A percentile compares a stretch with the other conserved stretches of the same genome.
Conservation (phyloP, 2,888 invertebrate genomes). For the Sycophila texana region DNA sequence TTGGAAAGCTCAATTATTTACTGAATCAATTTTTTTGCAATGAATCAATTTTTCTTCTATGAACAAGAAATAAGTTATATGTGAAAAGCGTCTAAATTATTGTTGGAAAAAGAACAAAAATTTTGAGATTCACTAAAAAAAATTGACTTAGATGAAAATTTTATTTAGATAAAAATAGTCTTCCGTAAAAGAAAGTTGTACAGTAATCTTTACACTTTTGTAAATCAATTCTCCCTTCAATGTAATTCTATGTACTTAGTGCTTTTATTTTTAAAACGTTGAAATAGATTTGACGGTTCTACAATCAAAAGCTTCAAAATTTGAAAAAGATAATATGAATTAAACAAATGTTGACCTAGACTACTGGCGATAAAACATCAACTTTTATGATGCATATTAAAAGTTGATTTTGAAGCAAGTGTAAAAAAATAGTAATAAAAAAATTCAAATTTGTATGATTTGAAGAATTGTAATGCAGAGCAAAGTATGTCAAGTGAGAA, state of each 20-base stretch:
- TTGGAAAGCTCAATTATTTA: conserved; percentile 1
- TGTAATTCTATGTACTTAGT: conserved; percentile 48
- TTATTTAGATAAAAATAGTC: conserved; percentile 37
- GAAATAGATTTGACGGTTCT: conserved; percentile 28
- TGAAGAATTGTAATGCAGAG: conserved; percentile 52
- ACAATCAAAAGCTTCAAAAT: conserved; percentile 25
- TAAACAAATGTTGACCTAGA: conserved; percentile 27
- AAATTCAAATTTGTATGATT: conserved; percentile 57
- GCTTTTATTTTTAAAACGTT: conserved; percentile 40
- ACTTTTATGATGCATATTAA: conserved; percentile 38
- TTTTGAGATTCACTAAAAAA: conserved; percentile 21
- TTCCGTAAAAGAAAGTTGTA: conserved; percentile 45
- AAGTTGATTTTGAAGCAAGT: conserved; percentile 52
- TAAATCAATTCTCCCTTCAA: conserved; percentile 37
- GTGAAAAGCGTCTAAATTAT: no score
- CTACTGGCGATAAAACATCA: conserved; percentile 51
- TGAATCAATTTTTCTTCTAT: background rate
- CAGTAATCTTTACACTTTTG: conserved; percentile 39
- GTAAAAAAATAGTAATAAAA: conserved; percentile 55
- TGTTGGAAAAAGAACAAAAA: conserved; percentile 1
- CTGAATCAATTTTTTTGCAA: background rate
- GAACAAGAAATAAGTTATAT: no score
- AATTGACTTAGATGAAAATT: conserved; percentile 38
- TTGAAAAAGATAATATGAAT: conserved; percentile 1
- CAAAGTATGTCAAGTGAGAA: conserved; percentile 61